Conservation (phyloP, 2,888 invertebrate genomes). For the Conchocele bisecta region DNA sequence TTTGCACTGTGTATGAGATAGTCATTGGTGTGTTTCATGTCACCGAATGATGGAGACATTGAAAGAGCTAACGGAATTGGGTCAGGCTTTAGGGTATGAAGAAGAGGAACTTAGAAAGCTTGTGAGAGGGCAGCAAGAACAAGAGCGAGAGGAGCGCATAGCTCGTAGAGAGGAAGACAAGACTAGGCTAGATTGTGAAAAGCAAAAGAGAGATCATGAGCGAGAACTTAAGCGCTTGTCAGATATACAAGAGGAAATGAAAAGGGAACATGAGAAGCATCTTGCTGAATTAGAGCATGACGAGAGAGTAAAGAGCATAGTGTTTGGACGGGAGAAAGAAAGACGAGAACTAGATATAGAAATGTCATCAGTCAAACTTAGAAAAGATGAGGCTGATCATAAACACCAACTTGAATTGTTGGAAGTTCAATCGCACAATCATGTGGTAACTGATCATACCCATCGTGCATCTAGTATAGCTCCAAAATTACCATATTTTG, state of each 20-base stretch:
- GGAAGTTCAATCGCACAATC: neutral
- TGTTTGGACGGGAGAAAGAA: neutral
- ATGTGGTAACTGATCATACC: neutral
- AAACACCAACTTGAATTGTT: neutral
- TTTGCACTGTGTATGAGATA: too few species aligned
- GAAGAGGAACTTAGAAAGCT: neutral
- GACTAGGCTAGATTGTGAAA: neutral
- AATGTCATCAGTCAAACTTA: neutral
- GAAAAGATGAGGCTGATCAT: neutral
- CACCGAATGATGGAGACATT: neutral
- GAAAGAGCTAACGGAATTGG: neutral
- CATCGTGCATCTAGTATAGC: neutral
- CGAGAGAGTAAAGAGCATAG: neutral
- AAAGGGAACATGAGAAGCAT: neutral
- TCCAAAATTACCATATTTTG: neutral
- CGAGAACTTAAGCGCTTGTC: neutral
- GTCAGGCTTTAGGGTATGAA: neutral
- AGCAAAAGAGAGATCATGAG: neutral
- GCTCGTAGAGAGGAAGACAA: neutral
- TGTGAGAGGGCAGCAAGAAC: neutral
- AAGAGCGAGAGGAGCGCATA: neutral
- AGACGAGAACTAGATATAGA: neutral
- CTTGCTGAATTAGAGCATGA: constrained; percentile 3
- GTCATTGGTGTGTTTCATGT: too few species aligned
- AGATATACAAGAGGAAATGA: neutral